Percentiles rank a stretch among this genome's conserved stretches.
phyloP scores from a whole-genome alignment of 2,888 invertebrate genomes.

The Platypus cylindrus region DNA sequence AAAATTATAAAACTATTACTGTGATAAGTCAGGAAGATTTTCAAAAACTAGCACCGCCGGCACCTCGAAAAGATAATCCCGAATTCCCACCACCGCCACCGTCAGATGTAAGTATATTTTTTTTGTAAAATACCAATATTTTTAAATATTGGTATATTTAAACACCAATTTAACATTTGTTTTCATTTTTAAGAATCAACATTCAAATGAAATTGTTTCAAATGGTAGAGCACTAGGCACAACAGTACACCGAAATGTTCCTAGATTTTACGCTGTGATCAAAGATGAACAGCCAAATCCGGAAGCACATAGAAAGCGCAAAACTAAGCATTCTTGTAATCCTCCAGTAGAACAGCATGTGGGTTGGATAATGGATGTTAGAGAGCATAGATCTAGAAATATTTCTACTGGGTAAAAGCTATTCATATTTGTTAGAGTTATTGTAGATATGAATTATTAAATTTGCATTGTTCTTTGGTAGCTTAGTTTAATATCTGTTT shows the following conservation, averaged over 20 bases:
- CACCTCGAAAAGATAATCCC: conserved; percentile 54
- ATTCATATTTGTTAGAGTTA: no score
- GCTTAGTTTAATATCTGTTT: no score
- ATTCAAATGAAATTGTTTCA: no score
- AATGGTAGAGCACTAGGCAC: no score
- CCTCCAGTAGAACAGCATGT: conserved; percentile 92
- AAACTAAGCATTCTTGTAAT: conserved; percentile 84
- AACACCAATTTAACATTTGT: no score
- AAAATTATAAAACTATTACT: conserved; percentile 73
- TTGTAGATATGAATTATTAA: no score
- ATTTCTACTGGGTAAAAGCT: conserved; percentile 63
- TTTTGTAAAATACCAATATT: not conserved
- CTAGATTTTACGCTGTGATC: conserved; percentile 89
- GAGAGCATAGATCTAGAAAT: conserved; percentile 68
- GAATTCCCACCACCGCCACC: conserved; percentile 77
- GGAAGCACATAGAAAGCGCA: conserved; percentile 66
- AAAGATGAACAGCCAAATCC: conserved; percentile 59
- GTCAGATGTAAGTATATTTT: conserved; percentile 31
- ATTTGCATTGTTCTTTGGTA: no score
- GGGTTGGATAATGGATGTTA: conserved; percentile 94
- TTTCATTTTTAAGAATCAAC: no score
- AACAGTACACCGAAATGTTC: conserved; percentile 43
- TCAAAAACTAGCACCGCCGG: conserved; percentile 59
- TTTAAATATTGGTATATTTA: not conserved
- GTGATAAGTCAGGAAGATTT: conserved; percentile 81